Evolutionary conservation across 2,113 vertebrate species (phyloP).

Genomic region (Megaceryle torquata): DNA sequence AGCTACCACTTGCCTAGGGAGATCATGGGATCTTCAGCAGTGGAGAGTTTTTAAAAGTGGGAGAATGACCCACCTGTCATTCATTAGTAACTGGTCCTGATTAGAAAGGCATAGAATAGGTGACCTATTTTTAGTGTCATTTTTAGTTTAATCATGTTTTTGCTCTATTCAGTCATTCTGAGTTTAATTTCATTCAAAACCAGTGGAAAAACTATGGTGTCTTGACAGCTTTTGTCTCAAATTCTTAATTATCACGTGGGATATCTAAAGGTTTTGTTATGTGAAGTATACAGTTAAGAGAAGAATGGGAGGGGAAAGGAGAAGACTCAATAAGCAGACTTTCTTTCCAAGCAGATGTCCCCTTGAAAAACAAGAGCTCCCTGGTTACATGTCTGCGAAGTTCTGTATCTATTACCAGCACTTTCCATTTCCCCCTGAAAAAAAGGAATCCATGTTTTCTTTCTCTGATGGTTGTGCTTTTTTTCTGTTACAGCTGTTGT

Average conservation of each 20-base stretch:
- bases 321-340: background rate
- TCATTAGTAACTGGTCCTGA: background rate
- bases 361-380: background rate
- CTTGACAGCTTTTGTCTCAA: background rate
- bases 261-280: background rate
- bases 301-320: background rate
- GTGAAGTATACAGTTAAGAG: background rate
- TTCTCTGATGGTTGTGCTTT: background rate
- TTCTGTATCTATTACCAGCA: background rate
- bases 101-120: background rate
- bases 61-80: background rate
- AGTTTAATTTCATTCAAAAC: background rate
- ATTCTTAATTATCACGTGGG: background rate
- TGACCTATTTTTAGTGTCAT: background rate
- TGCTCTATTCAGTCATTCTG: background rate
- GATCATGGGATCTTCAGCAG: background rate
- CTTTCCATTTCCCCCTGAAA: background rate
- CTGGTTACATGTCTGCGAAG: background rate
- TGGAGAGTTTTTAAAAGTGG: background rate
- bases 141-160: background rate
- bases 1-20: background rate
- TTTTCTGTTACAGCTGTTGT: background rate
- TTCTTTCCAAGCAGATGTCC: background rate
- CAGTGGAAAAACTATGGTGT: background rate
- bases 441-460: background rate